Conservation (phyloP, 2,888 invertebrate species). For the Cactoblastis cactorum region DNA sequence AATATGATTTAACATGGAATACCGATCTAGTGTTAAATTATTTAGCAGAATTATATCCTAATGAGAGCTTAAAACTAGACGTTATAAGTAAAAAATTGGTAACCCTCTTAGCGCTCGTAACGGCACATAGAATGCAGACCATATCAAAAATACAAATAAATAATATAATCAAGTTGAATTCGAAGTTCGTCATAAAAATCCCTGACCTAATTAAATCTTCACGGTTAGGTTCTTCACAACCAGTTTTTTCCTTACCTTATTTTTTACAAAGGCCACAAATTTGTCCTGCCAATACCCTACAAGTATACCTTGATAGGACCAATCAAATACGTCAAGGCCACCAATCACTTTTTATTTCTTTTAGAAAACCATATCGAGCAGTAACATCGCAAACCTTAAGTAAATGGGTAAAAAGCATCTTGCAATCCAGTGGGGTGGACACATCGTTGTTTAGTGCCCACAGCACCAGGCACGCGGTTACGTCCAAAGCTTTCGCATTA, state of each 20-base stretch:
- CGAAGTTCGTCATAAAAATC: slow-evolving; percentile 17
- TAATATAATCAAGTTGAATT: slow-evolving; percentile 6
- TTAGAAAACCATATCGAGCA: slow-evolving; percentile 14
- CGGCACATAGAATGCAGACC: slow-evolving; percentile 25
- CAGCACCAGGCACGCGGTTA: slow-evolving; percentile 24
- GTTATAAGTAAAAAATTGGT: slow-evolving; percentile 10
- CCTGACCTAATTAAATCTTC: slow-evolving; percentile 24
- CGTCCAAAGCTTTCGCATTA: slow-evolving; percentile 19
- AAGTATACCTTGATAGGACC: too few relatives aligned
- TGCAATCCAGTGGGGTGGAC: slow-evolving; percentile 17
- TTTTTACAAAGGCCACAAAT: slow-evolving; percentile 18
- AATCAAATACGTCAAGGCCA: too few relatives aligned
- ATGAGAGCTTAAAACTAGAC: background rate
- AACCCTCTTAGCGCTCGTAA: slow-evolving; percentile 15
- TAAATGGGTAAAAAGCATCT: slow-evolving; percentile 18
- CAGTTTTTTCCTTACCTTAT: slow-evolving; percentile 20
- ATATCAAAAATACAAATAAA: slow-evolving; percentile 21
- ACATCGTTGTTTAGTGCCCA: slow-evolving; percentile 21
- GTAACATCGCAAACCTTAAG: slow-evolving; percentile 19
- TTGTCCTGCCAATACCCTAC: slow-evolving; percentile 20
- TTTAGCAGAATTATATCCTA: background rate
- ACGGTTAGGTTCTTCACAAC: slow-evolving; percentile 13
- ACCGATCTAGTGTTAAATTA: background rate
- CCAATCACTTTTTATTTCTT: slow-evolving; percentile 15
- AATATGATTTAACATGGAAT: background rate